Conservation (phyloP, 2,888 invertebrate species). For the Sminthurides aquaticus region DNA sequence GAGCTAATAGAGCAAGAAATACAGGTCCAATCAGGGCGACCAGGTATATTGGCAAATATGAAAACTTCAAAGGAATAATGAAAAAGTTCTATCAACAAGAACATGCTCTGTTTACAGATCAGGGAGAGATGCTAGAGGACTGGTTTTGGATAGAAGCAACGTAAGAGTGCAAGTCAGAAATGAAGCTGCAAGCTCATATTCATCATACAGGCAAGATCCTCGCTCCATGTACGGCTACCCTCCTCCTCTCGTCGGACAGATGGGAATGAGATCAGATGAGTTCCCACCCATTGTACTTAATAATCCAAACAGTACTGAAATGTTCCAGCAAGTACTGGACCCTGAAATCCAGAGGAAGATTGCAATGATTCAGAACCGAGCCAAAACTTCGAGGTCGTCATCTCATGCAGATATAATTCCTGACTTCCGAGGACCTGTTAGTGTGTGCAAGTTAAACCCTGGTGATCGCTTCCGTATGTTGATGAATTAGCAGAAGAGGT, state of each 20-base stretch:
- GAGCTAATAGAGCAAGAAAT: slow-evolving; percentile 26
- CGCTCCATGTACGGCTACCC: background rate
- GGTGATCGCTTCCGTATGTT: slow-evolving; percentile 37
- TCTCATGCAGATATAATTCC: slow-evolving; percentile 22
- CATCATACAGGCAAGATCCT: background rate
- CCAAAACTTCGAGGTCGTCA: slow-evolving; percentile 24
- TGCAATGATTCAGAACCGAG: slow-evolving; percentile 36
- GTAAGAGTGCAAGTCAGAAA: slow-evolving; percentile 7
- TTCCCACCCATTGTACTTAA: slow-evolving; percentile 6
- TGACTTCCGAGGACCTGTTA: slow-evolving; percentile 39
- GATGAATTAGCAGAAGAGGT: no score
- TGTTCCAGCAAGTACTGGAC: slow-evolving; percentile 24
- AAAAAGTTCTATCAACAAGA: no score
- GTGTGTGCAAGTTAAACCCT: slow-evolving; percentile 34
- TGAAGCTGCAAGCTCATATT: background rate
- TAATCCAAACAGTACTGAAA: background rate
- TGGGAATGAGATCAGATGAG: background rate
- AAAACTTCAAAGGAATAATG: no score
- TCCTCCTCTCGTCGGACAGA: background rate
- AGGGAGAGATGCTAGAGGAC: no score
- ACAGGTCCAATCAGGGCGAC: no score
- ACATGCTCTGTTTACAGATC: no score
- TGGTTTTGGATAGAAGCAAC: background rate
- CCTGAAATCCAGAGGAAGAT: slow-evolving; percentile 42
- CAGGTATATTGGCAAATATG: no score